Evolutionary conservation across 92 coral and sea anemone species (phyloP).

Genomic region (Desmophyllum pertusum): DNA sequence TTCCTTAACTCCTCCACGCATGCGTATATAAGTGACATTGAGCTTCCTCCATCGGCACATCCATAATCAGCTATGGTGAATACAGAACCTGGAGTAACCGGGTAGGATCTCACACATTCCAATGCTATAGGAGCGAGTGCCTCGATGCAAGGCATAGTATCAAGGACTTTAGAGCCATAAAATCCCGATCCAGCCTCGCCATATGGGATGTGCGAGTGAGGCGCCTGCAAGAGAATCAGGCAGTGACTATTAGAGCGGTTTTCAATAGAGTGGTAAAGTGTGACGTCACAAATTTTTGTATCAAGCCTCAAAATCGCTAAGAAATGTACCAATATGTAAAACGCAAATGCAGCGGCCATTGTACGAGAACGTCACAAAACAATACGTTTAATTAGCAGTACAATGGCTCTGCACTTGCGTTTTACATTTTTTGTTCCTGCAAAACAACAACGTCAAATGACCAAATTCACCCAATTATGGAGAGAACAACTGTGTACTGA

Average conservation of each 20-base stretch:
- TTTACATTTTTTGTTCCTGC: too few relatives aligned
- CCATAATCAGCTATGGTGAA: conserved; percentile 40
- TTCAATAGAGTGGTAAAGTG: too few relatives aligned
- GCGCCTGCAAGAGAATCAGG: conserved; percentile 19
- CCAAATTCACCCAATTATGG: too few relatives aligned
- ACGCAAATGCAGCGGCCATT: too few relatives aligned
- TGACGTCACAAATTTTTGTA: too few relatives aligned
- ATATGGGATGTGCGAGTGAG: conserved; percentile 37
- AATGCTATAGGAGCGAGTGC: conserved; percentile 20
- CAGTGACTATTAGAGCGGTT: background rate
- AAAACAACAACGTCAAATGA: too few relatives aligned
- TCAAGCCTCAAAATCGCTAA: too few relatives aligned
- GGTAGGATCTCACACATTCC: conserved; percentile 18
- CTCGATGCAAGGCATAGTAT: conserved; percentile 8
- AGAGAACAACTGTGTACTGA: too few relatives aligned
- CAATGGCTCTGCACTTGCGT: too few relatives aligned
- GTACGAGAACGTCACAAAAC: too few relatives aligned
- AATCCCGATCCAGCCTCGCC: conserved; percentile 39
- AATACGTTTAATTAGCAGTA: too few relatives aligned
- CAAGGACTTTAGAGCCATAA: conserved; percentile 37
- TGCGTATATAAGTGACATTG: conserved; percentile 61
- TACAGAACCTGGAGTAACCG: conserved; percentile 19
- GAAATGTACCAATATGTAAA: too few relatives aligned
- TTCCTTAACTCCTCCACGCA: conserved; percentile 59
- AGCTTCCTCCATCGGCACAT: conserved; percentile 69